Conservation (phyloP, 2,797 vertebrate genomes). For the Carapus acus region DNA sequence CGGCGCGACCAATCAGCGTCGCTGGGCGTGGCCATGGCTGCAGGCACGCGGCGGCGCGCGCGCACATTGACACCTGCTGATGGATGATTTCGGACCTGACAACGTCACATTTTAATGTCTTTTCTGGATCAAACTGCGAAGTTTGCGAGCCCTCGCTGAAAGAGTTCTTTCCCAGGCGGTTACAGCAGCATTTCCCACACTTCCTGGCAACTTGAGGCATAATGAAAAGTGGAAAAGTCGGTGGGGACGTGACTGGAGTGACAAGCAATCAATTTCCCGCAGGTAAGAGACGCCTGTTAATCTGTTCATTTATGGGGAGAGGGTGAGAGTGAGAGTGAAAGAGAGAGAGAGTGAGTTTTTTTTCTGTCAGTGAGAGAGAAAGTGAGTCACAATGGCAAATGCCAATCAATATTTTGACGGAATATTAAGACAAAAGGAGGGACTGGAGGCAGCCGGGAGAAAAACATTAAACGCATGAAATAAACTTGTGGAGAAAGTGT, state of each 20-base stretch:
- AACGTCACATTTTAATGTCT: constrained; percentile 3
- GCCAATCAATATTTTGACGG: too few species aligned
- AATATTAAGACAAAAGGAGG: too few species aligned
- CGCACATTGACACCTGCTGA: constrained; percentile 44
- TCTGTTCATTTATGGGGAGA: not conserved
- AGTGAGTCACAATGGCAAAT: too few species aligned
- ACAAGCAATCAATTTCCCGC: constrained; percentile 42
- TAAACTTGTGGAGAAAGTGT: too few species aligned
- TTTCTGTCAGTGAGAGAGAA: too few species aligned
- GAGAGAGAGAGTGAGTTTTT: too few species aligned
- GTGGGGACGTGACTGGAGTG: constrained; percentile 41
- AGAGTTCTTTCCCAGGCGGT: not conserved
- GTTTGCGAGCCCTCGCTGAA: not conserved
- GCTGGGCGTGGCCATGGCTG: constrained; percentile 34
- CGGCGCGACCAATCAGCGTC: not conserved
- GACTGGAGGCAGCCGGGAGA: too few species aligned
- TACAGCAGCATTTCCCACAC: not conserved
- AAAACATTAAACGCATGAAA: too few species aligned
- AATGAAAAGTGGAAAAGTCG: constrained; percentile 55
- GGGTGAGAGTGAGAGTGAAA: not conserved
- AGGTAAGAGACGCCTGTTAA: constrained; percentile 47
- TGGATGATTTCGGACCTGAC: not conserved
- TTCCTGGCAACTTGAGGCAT: constrained; percentile 4
- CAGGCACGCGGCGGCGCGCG: constrained; percentile 24
- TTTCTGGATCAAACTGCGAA: not conserved